Evolutionary conservation across 2,113 vertebrate species (phyloP).

Genomic region (Pithys albifrons): DNA sequence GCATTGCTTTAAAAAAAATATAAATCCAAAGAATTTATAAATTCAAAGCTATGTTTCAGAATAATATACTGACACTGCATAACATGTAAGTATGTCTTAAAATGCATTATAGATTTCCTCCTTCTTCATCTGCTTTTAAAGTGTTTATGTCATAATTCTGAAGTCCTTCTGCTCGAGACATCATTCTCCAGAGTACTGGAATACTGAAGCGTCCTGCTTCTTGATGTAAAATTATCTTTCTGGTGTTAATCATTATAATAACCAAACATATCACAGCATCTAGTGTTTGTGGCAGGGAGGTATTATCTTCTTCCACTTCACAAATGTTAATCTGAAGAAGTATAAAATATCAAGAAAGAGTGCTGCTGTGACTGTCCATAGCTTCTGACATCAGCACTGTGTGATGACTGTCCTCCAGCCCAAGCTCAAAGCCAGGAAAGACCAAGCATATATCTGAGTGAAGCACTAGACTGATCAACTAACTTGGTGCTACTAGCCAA

Average conservation of each 20-base stretch:
- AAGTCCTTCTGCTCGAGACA: not conserved
- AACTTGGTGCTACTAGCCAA: not conserved
- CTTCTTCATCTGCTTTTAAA: not conserved
- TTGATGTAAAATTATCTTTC: not conserved
- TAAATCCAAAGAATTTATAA: constrained; percentile 29
- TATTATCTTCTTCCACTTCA: not conserved
- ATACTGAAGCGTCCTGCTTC: not conserved
- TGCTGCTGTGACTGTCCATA: not conserved
- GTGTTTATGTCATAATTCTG: not conserved
- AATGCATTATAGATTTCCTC: not conserved
- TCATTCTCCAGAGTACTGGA: not conserved
- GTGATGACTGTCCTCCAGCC: not conserved
- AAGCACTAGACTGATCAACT: not conserved
- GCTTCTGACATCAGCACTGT: not conserved
- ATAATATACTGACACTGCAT: not conserved
- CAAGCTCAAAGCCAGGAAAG: not conserved
- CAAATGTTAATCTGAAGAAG: not conserved
- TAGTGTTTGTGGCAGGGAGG: not conserved
- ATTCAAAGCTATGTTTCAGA: not conserved
- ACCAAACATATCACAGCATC: not conserved
- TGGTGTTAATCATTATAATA: not conserved
- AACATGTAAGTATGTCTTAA: not conserved
- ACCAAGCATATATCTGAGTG: rapidly evolving
- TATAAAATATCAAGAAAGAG: not conserved
- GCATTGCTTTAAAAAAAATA: constrained; percentile 24